Evolutionary conservation across 2,113 vertebrate genomes (phyloP).

Genomic region (Urocynchramus pylzowi): DNA sequence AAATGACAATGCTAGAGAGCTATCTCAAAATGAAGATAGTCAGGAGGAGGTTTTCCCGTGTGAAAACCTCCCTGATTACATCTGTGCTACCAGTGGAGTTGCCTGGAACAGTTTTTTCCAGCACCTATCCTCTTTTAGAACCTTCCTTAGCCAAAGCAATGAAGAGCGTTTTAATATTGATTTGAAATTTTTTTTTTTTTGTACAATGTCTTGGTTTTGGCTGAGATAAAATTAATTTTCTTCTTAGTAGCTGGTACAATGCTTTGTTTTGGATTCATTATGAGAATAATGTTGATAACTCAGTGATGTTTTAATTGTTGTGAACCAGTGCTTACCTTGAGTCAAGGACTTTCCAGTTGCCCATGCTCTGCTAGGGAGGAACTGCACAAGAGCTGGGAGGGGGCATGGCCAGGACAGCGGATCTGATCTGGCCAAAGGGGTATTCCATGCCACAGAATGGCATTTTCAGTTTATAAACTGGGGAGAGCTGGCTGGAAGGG

Average conservation of each 20-base stretch:
- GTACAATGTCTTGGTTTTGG: fast-evolving
- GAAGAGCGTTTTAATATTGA: background rate
- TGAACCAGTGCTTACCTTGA: background rate
- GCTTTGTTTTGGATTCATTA: background rate
- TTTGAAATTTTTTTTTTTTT: background rate
- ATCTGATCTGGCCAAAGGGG: background rate
- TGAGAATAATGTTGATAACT: background rate
- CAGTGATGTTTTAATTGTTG: background rate
- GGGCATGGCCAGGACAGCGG: background rate
- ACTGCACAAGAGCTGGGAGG: background rate
- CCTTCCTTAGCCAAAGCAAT: background rate
- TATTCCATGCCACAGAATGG: background rate
- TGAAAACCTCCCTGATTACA: background rate
- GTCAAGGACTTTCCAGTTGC: background rate
- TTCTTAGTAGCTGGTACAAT: background rate
- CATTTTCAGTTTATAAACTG: background rate
- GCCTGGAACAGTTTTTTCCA: background rate
- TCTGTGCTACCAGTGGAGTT: background rate
- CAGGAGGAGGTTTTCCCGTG: background rate
- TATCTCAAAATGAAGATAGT: background rate
- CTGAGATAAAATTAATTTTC: background rate
- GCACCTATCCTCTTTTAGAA: background rate
- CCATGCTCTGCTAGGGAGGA: background rate
- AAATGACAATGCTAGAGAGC: background rate
- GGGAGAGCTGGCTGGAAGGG: background rate